phyloP scores from a whole-genome alignment of 30 jellyfish, hydroid and myxozoan species.

The Cassiopea andromeda region DNA sequence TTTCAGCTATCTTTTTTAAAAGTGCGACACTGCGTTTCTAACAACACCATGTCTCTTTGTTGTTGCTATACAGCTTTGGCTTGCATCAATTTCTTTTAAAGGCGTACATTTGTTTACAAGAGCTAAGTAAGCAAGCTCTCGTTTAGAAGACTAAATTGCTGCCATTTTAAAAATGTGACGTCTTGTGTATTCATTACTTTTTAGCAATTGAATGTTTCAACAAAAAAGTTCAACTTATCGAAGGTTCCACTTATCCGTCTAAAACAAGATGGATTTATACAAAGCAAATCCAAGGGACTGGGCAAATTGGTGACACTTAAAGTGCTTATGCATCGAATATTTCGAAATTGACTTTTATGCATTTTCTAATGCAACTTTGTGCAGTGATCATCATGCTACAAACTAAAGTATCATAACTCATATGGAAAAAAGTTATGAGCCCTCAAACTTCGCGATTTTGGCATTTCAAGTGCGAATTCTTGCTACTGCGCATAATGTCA shows the following conservation, averaged over 20 bases:
- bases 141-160: neutral
- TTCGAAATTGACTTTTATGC: too few relatives aligned
- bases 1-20: neutral
- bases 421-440: too few relatives aligned
- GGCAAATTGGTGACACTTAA: neutral
- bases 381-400: too few relatives aligned
- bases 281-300: neutral
- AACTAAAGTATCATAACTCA: too few relatives aligned
- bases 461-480: too few relatives aligned
- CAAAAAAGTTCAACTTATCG: neutral
- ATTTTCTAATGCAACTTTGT: too few relatives aligned
- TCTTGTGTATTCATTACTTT: neutral
- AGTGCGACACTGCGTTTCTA: neutral
- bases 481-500: too few relatives aligned
- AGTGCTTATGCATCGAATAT: too few relatives aligned
- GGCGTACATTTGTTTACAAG: too few relatives aligned
- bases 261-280: too few relatives aligned
- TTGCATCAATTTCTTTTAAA: neutral
- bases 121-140: neutral
- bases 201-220: neutral
- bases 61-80: neutral
- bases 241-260: neutral
- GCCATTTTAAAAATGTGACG: neutral
- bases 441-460: too few relatives aligned
- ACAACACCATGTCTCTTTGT: neutral